phyloP scores from a whole-genome alignment of 2,797 vertebrate genomes.

The Hoplostethus mediterraneus region DNA sequence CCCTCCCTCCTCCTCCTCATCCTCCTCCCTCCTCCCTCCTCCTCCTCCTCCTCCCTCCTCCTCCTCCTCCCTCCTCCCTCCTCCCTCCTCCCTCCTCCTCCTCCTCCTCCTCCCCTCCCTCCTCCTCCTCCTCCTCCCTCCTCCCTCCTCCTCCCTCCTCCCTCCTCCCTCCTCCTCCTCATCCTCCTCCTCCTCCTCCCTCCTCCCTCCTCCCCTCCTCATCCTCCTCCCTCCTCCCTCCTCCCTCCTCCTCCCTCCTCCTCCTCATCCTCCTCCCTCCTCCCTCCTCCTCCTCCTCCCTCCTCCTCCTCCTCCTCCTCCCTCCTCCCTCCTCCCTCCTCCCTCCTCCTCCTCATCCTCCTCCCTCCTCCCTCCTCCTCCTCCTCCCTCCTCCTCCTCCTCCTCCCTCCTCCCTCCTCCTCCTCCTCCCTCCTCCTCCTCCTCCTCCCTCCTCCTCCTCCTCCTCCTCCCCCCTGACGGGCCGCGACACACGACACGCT shows the following conservation, averaged over 20 bases:
- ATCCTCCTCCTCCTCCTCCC: too few species aligned
- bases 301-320: background rate
- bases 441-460: too few species aligned
- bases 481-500: constrained; percentile 43
- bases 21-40: constrained; percentile 30
- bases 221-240: too few species aligned
- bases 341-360: background rate
- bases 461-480: constrained; percentile 26
- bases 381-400: background rate
- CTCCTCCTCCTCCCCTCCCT: constrained; percentile 18
- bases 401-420: background rate
- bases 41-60: too few species aligned
- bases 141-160: background rate
- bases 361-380: background rate
- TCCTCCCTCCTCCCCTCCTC: constrained; percentile 42
- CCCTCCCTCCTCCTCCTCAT: too few species aligned
- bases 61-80: constrained; percentile 16
- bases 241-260: too few species aligned
- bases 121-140: too few species aligned
- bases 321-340: too few species aligned
- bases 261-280: constrained; percentile 20
- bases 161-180: constrained; percentile 8
- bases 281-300: background rate
- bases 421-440: too few species aligned
- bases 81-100: background rate